Conservation (phyloP, 1,140 invertebrate genomes). For the Sipha flava region DNA sequence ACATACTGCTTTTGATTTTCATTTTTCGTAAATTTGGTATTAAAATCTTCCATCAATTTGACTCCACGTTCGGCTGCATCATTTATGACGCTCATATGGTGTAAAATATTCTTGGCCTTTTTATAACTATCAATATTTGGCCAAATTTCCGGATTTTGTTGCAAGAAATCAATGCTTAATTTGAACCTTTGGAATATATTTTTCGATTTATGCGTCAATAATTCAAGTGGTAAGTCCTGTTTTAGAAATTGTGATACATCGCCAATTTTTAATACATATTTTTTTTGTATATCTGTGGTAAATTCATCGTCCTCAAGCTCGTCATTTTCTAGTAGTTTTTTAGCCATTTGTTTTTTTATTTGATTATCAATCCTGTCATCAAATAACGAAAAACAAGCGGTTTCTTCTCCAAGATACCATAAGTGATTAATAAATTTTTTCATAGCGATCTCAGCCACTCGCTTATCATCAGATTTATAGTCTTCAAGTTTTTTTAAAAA, state of each 20-base stretch:
- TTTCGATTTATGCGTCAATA: not conserved
- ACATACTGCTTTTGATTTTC: conserved; percentile 39
- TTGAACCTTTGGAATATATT: not conserved
- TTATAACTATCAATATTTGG: not conserved
- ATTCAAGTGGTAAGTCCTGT: not conserved
- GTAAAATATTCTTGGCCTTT: conserved; percentile 29
- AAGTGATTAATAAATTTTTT: not conserved
- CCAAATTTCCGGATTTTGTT: not conserved
- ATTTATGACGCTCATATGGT: conserved; percentile 38
- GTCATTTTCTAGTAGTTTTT: not conserved
- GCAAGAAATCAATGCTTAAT: not conserved
- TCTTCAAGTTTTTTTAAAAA: not conserved
- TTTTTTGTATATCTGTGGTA: not conserved
- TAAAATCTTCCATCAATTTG: conserved; percentile 37
- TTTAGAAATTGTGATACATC: not conserved
- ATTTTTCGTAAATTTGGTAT: conserved; percentile 34
- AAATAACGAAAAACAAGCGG: conserved; percentile 1
- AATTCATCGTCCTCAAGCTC: not conserved
- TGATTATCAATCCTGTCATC: not conserved
- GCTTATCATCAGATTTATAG: not conserved
- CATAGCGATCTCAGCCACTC: not conserved
- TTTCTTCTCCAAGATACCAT: conserved; percentile 12
- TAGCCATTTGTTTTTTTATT: not conserved
- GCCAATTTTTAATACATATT: not conserved
- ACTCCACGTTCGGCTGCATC: conserved; percentile 38